phyloP scores from a whole-genome alignment of 2,888 invertebrate genomes.

The Dusona sp. region DNA sequence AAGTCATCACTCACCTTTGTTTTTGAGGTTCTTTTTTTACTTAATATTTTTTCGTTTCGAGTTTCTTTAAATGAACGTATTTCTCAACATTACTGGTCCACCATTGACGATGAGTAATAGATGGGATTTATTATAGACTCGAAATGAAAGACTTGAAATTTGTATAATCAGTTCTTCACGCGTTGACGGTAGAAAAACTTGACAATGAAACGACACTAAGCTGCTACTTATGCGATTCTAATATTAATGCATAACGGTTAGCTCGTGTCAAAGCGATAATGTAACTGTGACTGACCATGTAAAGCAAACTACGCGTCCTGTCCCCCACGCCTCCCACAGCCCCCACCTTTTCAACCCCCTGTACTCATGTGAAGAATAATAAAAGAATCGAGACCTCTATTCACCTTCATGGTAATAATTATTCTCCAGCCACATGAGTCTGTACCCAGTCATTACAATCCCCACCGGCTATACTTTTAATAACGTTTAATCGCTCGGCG shows the following conservation, averaged over 20 bases:
- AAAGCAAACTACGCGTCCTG: neutral
- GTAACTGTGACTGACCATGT: neutral
- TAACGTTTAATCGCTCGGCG: neutral
- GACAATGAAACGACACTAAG: neutral
- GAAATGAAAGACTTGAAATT: neutral
- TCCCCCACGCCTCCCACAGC: neutral
- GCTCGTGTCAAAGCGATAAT: neutral
- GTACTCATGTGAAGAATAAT: neutral
- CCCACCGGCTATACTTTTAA: neutral
- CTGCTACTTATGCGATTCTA: neutral
- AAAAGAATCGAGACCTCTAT: neutral
- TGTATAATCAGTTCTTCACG: neutral
- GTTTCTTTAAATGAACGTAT: neutral
- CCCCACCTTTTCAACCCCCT: neutral
- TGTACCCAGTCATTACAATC: slow-evolving; percentile 4
- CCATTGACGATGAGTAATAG: neutral
- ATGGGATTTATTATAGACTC: neutral
- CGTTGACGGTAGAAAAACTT: neutral
- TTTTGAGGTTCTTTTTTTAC: neutral
- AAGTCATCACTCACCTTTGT: slow-evolving; percentile 6
- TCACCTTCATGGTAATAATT: neutral
- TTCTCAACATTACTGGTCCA: neutral
- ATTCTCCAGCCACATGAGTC: neutral
- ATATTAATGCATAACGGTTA: neutral
- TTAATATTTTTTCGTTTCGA: neutral